These are phyloP conservation scores for Pyrocoelia pectoralis DNA, from an alignment of 2,888 invertebrate genomes.

Conservation along the genomic window DNA sequence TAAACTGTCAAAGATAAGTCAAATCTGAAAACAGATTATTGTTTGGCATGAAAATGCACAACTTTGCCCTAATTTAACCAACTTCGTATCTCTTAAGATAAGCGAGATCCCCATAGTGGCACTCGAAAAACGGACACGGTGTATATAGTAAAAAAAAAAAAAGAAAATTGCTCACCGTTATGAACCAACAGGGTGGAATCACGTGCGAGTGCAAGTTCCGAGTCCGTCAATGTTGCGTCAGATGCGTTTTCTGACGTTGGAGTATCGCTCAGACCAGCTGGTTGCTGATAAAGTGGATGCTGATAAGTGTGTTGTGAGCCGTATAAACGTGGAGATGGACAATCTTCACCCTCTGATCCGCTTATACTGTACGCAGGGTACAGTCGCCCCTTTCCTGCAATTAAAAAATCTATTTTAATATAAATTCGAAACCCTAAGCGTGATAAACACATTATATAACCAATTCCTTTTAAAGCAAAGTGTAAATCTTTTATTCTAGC, in stretches of 20 bases:
- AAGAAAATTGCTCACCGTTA: constrained; percentile 69
- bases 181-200: constrained; percentile 83
- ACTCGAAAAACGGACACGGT: too few species aligned
- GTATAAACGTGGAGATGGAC: constrained; percentile 64
- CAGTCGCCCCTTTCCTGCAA: constrained; percentile 79
- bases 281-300: constrained; percentile 62
- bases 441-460: too few species aligned
- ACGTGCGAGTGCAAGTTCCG: constrained; percentile 82
- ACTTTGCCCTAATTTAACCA: too few species aligned
- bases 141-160: too few species aligned
- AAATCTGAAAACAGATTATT: too few species aligned
- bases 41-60: too few species aligned
- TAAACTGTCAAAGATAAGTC: too few species aligned
- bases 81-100: too few species aligned
- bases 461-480: too few species aligned
- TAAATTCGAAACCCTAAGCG: neutral
- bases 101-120: too few species aligned
- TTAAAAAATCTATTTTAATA: constrained; percentile 34
- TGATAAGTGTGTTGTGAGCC: constrained; percentile 63
- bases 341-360: constrained; percentile 76
- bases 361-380: constrained; percentile 83
- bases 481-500: too few species aligned
- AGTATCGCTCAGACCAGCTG: constrained; percentile 74
- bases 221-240: constrained; percentile 84
- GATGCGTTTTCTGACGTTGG: constrained; percentile 87